phyloP scores from a whole-genome alignment of 2,888 invertebrate genomes.

The Julus scandinavius region DNA sequence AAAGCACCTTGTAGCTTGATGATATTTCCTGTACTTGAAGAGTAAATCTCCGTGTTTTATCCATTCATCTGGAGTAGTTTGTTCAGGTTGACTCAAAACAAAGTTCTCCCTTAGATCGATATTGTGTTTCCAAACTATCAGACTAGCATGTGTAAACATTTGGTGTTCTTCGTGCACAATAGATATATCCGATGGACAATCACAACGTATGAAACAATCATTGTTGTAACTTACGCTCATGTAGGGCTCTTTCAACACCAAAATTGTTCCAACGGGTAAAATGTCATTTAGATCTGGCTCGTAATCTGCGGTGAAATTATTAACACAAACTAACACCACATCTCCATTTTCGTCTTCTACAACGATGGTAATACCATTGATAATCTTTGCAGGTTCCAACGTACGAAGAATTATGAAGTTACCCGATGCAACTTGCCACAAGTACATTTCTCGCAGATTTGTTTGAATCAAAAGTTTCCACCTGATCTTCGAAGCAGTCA shows the following conservation, averaged over 20 bases:
- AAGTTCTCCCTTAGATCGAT: neutral
- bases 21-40: neutral
- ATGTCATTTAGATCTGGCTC: neutral
- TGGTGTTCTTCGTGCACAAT: neutral
- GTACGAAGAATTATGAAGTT: neutral
- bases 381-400: neutral
- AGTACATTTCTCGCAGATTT: too few species aligned
- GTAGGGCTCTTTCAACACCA: conserved; percentile 37
- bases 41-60: too few species aligned
- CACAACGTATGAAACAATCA: neutral
- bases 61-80: neutral
- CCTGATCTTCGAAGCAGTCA: too few species aligned
- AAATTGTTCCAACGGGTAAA: conserved; percentile 3
- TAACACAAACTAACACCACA: neutral
- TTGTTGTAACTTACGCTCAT: neutral
- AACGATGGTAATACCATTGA: neutral
- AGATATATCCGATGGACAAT: conserved; percentile 33
- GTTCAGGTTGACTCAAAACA: neutral
- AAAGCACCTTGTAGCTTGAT: too few species aligned
- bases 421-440: neutral
- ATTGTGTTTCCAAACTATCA: neutral
- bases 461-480: too few species aligned
- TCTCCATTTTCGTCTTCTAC: neutral
- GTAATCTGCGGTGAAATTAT: neutral
- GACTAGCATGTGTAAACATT: neutral